Evolutionary conservation across 1,140 invertebrate genomes (phyloP), one percentile per base, ranked within the genome.

Genomic region (Pissodes strobi): DNA sequence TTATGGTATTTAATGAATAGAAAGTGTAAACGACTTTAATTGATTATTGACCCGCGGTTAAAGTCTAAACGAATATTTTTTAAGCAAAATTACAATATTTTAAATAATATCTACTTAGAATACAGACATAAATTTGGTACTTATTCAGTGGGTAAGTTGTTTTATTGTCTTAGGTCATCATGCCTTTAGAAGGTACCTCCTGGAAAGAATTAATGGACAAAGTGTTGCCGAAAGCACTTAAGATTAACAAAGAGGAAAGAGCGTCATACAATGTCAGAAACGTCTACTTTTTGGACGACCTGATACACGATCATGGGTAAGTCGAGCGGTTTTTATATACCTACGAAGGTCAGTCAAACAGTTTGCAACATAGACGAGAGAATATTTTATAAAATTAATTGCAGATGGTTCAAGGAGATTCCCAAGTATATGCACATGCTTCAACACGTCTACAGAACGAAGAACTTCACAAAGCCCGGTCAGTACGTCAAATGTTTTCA

Each of bases 401-500:
- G 10, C n/a, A 63, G 60, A 10, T 65, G 63, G 63, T 65, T 65
- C 22, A 65, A 65, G 23, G 63, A 65, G 25, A 65, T 65, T 41
- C 93, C 92, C 17, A 88, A 85, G 62, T 95, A 95, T 76, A 88
- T 95, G 87, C 93, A 97, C 78, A 95, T 95, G 93, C 75, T 95
- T 70, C 93, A 95, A 79, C 94, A 96, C 78, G 93, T 96, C 2
- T 93, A 94, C 74, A 85, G 93, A 5, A 89, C 91, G 43, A 88
- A 88, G 72, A 95, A 95, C 79, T 95, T 93, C 78, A 96, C 93
- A 0, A 94, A 94, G 79, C 93, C 93, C 0, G 92, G 93, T 67
- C 90, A 93, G 77, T 95, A 95, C 78, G 90, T 95, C 25, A 97
- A 97, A 79, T 94, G 93, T 79, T 96, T 97, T 82, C 93, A 96